A percentile compares a stretch with the other conserved stretches of the same genome.
Conservation (phyloP, 2,797 vertebrate species). For the Chelmon rostratus region DNA sequence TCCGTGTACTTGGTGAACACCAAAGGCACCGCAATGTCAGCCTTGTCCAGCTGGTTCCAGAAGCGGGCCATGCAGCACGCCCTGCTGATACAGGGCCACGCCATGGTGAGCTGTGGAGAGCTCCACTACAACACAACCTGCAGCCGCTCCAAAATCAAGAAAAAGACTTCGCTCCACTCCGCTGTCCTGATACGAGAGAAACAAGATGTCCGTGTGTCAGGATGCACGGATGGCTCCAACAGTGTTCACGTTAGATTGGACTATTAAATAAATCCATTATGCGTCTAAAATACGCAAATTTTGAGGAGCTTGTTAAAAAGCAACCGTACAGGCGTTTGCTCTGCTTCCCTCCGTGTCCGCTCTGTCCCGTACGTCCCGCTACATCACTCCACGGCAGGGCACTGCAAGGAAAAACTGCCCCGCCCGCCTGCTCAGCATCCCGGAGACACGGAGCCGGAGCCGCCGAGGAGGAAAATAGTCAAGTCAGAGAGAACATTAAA, state of each 20-base stretch:
- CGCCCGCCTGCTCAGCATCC: slow-evolving; percentile 84
- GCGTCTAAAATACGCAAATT: background rate
- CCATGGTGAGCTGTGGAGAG: slow-evolving; percentile 85
- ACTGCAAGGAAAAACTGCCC: slow-evolving; percentile 79
- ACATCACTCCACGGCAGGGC: slow-evolving; percentile 66
- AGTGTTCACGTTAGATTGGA: slow-evolving; percentile 37
- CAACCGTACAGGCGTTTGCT: slow-evolving; percentile 3
- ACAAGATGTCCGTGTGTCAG: slow-evolving; percentile 75
- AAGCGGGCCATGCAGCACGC: slow-evolving; percentile 99
- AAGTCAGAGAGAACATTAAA: slow-evolving; percentile 35
- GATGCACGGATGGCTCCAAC: slow-evolving; percentile 23
- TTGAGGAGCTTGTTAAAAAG: background rate
- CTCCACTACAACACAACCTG: slow-evolving; percentile 23
- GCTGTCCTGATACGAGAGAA: slow-evolving; percentile 22
- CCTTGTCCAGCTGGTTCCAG: slow-evolving; percentile 98
- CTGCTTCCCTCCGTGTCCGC: slow-evolving; percentile 38
- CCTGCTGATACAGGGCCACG: slow-evolving; percentile 98
- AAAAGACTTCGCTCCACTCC: slow-evolving; percentile 20
- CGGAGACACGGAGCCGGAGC: slow-evolving; percentile 35
- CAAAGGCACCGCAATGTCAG: slow-evolving; percentile 96
- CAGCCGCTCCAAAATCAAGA: slow-evolving; percentile 1
- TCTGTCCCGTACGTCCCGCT: slow-evolving; percentile 58
- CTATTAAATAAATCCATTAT: slow-evolving; percentile 59
- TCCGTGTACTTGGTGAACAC: slow-evolving; percentile 97
- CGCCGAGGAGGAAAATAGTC: slow-evolving; percentile 33